Evolutionary conservation across 1,140 invertebrate genomes (phyloP).

Genomic region (Drosophila malerkotliana): DNA sequence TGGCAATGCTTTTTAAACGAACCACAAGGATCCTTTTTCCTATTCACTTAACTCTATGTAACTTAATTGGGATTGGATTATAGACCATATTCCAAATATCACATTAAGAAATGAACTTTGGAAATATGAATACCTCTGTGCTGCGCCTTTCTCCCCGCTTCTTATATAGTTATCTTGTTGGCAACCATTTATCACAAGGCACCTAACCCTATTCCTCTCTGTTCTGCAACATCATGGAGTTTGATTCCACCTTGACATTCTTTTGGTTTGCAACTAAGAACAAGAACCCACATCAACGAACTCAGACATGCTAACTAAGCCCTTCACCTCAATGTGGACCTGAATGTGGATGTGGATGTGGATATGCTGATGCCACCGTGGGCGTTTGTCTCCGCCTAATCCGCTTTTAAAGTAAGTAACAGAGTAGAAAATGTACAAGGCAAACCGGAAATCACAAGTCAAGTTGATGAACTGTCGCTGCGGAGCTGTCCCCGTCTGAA

Average conservation of each 20-base stretch:
- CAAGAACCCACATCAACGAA: constrained; percentile 41
- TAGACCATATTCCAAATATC: too few species aligned
- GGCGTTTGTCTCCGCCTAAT: constrained; percentile 77
- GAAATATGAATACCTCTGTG: not conserved
- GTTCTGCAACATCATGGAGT: constrained; percentile 33
- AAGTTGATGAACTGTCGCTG: constrained; percentile 78
- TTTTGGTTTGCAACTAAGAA: constrained; percentile 8
- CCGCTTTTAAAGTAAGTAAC: constrained; percentile 76
- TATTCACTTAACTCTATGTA: too few species aligned
- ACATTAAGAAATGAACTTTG: too few species aligned
- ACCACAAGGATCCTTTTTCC: too few species aligned
- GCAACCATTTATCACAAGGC: constrained; percentile 31
- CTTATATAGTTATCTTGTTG: not conserved
- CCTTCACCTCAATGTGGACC: constrained; percentile 33
- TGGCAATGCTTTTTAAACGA: too few species aligned
- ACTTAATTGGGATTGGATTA: too few species aligned
- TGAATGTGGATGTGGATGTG: constrained; percentile 15
- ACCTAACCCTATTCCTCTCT: not conserved
- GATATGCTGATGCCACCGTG: constrained; percentile 65
- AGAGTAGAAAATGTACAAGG: constrained; percentile 35
- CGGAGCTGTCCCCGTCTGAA: constrained; percentile 54
- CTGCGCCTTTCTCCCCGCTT: not conserved
- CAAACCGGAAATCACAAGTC: constrained; percentile 81
- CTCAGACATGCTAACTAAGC: constrained; percentile 51
- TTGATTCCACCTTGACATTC: constrained; percentile 42